Evolutionary conservation across 2,797 vertebrate species (phyloP).

Genomic region (Triplophysa bombifrons): DNA sequence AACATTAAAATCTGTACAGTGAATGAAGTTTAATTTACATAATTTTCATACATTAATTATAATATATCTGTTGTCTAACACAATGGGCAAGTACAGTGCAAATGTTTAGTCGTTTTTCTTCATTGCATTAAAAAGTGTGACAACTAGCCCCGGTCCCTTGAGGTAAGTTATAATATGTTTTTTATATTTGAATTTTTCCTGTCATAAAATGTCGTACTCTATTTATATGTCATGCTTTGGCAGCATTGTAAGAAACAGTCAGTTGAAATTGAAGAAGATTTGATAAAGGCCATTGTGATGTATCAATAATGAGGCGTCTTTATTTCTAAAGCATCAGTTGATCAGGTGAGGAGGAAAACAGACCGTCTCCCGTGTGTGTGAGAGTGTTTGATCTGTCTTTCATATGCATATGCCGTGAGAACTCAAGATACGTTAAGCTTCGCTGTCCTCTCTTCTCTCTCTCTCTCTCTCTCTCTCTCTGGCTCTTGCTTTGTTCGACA

Average conservation of each 20-base stretch:
- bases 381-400: constrained; percentile 38
- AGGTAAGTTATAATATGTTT: background rate
- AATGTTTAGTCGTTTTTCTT: background rate
- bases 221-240: background rate
- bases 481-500: constrained; percentile 25
- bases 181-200: background rate
- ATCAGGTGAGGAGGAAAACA: constrained; percentile 17
- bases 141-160: background rate
- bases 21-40: background rate
- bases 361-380: background rate
- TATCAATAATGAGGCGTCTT: background rate
- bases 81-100: background rate
- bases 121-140: background rate
- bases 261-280: background rate
- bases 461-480: constrained; percentile 16
- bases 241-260: background rate
- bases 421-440: constrained; percentile 38
- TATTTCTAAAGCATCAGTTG: constrained; percentile 29
- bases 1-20: background rate
- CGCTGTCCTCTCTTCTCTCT: background rate
- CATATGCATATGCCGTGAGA: constrained; percentile 38
- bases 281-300: background rate
- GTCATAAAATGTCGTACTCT: background rate
- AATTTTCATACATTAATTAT: background rate
- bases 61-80: background rate